phyloP scores from a whole-genome alignment of 2,113 vertebrate species.

The Ellobius talpinus region DNA sequence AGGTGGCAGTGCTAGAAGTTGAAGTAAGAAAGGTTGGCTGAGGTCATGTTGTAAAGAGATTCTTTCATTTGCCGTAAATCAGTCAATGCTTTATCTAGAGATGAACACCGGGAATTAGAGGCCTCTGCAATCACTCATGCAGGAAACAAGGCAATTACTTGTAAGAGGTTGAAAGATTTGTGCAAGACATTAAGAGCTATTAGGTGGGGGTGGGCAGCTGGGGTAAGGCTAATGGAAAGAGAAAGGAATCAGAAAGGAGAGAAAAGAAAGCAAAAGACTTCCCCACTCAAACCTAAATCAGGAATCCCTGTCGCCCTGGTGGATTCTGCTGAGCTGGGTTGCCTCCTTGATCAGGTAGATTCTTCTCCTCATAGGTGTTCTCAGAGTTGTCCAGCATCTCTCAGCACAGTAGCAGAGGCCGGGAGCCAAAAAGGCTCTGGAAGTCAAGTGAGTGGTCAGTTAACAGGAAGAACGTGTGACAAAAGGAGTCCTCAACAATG shows the following conservation, averaged over 20 bases:
- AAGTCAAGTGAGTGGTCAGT: neutral
- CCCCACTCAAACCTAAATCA: neutral
- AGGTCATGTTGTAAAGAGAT: constrained; percentile 49
- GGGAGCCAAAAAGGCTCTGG: neutral
- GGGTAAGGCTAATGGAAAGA: neutral
- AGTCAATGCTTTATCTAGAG: constrained; percentile 66
- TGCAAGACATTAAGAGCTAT: constrained; percentile 57
- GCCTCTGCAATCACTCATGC: constrained; percentile 48
- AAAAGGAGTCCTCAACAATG: neutral
- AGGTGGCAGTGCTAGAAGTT: neutral
- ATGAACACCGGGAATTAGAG: constrained; percentile 50
- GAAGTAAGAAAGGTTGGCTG: constrained; percentile 33
- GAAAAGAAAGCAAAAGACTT: neutral
- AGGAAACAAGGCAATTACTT: constrained; percentile 74
- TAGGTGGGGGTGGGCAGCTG: neutral
- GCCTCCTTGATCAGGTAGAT: neutral
- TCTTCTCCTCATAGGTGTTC: neutral
- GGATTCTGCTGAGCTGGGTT: neutral
- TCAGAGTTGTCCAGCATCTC: neutral
- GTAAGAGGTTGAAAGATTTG: constrained; percentile 58
- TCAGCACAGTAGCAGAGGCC: neutral
- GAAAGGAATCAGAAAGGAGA: neutral
- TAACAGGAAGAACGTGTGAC: neutral
- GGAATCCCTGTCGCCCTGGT: neutral
- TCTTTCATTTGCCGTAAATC: constrained; percentile 65